phyloP scores from a whole-genome alignment of 2,888 invertebrate species.

The Acanthosepion lycidas region DNA sequence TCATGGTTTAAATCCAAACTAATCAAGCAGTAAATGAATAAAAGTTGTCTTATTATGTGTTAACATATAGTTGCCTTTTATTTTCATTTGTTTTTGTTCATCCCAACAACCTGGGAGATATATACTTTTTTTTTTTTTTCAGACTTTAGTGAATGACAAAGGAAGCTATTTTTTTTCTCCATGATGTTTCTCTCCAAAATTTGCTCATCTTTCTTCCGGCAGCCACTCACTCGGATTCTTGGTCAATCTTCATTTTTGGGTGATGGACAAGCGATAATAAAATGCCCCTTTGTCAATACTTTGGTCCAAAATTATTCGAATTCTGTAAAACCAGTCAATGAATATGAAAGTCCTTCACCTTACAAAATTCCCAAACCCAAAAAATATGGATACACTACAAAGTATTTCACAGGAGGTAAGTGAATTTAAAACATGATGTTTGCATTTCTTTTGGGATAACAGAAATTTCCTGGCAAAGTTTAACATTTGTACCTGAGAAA shows the following conservation, averaged over 20 bases:
- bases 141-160: background rate
- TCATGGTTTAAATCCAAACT: too few relatives aligned
- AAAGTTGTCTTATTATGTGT: too few relatives aligned
- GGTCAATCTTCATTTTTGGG: background rate
- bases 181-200: background rate
- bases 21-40: too few relatives aligned
- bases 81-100: too few relatives aligned
- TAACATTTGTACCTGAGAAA: too few relatives aligned
- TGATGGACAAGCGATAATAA: background rate
- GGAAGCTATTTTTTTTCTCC: background rate
- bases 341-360: conserved; percentile 60
- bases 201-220: background rate
- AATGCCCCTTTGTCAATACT: background rate
- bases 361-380: conserved; percentile 62
- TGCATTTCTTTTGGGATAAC: too few relatives aligned
- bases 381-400: conserved; percentile 62
- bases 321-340: conserved; percentile 44
- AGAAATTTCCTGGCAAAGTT: too few relatives aligned
- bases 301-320: background rate
- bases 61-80: background rate
- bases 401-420: conserved; percentile 65
- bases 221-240: background rate
- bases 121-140: background rate
- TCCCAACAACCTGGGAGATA: background rate
- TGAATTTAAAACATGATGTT: too few relatives aligned